Conservation (phyloP, 1,140 invertebrate genomes). For the Archivesica marissinica region DNA sequence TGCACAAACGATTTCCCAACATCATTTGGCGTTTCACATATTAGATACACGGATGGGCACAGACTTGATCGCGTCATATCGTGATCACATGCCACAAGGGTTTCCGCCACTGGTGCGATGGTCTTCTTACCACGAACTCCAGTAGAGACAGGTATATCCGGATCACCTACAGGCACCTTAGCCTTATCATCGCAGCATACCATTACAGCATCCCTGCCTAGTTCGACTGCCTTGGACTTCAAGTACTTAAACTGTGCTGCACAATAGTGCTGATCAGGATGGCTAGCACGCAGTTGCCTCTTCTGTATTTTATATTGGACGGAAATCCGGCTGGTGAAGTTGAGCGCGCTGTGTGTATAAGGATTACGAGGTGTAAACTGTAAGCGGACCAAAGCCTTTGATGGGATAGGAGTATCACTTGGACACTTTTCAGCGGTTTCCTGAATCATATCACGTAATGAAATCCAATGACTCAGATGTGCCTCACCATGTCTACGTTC, state of each 20-base stretch:
- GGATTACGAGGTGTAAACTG: conserved; percentile 68
- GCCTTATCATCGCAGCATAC: conserved; percentile 67
- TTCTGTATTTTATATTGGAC: conserved; percentile 69
- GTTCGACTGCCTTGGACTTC: conserved; percentile 43
- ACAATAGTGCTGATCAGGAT: conserved; percentile 66
- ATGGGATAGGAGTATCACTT: conserved; percentile 46
- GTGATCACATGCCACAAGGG: conserved; percentile 42
- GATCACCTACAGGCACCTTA: conserved; percentile 59
- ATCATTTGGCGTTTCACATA: conserved; percentile 36
- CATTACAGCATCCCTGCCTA: conserved; percentile 20
- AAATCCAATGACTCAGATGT: conserved; percentile 63
- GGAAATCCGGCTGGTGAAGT: conserved; percentile 54
- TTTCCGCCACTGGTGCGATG: conserved; percentile 3
- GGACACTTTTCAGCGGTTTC: conserved; percentile 41
- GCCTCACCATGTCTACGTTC: conserved; percentile 56
- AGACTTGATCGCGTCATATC: conserved; percentile 24
- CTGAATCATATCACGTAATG: conserved; percentile 57
- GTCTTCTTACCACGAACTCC: conserved; percentile 50
- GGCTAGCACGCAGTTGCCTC: conserved; percentile 46
- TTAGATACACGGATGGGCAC: conserved; percentile 8
- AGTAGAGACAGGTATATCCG: conserved; percentile 40
- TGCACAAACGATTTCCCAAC: conserved; percentile 30
- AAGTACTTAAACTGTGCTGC: conserved; percentile 63
- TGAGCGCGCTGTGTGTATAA: conserved; percentile 44
- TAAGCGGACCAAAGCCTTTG: conserved; percentile 62